Conservation (phyloP, 2,113 vertebrate species). For the Strix aluco region DNA sequence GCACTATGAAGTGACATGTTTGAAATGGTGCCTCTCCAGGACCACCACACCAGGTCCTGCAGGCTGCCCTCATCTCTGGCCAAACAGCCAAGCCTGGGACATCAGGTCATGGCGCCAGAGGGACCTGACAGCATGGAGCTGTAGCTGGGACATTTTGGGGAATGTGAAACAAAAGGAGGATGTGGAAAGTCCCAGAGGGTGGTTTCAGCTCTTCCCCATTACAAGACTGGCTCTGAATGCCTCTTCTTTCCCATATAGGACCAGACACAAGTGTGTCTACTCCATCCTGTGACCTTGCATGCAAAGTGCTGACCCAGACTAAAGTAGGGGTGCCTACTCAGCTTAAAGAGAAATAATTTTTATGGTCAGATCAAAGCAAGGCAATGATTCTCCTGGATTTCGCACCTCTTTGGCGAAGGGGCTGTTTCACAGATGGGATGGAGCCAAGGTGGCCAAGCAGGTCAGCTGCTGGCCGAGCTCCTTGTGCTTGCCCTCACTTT, state of each 20-base stretch:
- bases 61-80: background rate
- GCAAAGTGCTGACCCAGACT: rapidly evolving
- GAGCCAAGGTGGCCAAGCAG: background rate
- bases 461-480: background rate
- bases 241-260: background rate
- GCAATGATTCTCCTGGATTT: background rate
- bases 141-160: background rate
- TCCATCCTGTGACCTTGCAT: background rate
- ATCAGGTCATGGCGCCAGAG: rapidly evolving
- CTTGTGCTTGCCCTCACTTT: background rate
- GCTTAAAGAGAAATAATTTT: background rate
- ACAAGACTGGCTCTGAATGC: background rate
- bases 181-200: background rate
- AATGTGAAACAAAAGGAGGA: background rate
- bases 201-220: background rate
- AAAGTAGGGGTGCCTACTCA: background rate
- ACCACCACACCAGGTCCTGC: too few relatives aligned
- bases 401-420: background rate
- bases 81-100: background rate
- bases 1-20: rapidly evolving
- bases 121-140: background rate
- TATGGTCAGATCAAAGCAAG: background rate
- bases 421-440: background rate
- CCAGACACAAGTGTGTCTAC: background rate
- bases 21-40: background rate